Base-by-base conservation (phyloP, 1,140 invertebrate species). In the Propsilocerus akamusi region DNA sequence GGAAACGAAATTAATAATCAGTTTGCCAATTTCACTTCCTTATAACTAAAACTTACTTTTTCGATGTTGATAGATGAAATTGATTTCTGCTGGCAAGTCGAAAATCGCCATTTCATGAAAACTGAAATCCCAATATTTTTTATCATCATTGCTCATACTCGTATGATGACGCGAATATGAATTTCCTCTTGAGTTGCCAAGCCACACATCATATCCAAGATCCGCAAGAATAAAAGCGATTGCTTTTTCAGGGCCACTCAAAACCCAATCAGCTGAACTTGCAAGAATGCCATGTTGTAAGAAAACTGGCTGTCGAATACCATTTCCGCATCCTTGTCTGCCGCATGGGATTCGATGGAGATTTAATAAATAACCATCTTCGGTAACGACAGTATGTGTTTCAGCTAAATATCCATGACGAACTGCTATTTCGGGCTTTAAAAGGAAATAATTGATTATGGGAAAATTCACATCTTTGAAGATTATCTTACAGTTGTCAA, bases 201-300 rank as follows among this genome's bases (percentile, higher is more conserved):
- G 46, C 34, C 72, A 74, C 5, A 74, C 67, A 54, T 74, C 72
- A 53, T 68, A 74, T 26, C 68, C 68, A 41, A 52, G 32, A 54
- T 75, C 69, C 1, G 67, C 61, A 10, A 74, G 64, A 23, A 69
- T 57, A 53, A 70, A 61, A 58, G 80, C 82, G 7, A 86, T 57
- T 3, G 70, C 72, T 54, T 78, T 77, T 17, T 70, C 61, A 8
- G 77, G 76, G 12, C 78, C 78, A 53, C 77, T 72, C 4, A 84
- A 64, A 11, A 89, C 68, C 76, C 77, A 91, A 60, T 85, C 81
- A 0, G 77, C 73, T 1, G 83, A 85, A 57, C 80, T 80, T 5
- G 75, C 77, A 0, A 86, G 61, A 5, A 89, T 66, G 0, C 86
- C 87, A 61, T 90, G 86, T 58, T 87, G 83, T 0, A 87, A 59